Conservation (phyloP, 2,113 vertebrate species). For the Cardinalis cardinalis region DNA sequence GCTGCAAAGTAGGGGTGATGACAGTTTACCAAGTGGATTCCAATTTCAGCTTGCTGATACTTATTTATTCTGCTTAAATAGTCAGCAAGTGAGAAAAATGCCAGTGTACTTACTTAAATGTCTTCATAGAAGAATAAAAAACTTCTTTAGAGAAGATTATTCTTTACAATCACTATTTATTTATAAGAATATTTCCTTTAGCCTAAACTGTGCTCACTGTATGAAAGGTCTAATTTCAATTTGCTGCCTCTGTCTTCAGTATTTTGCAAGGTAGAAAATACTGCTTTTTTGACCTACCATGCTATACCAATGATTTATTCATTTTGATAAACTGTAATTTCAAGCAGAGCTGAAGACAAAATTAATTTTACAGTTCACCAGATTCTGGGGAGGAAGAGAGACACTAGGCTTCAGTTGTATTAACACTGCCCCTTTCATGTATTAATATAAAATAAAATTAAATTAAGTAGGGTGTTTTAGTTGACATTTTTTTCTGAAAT, state of each 20-base stretch:
- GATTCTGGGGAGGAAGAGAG: not conserved
- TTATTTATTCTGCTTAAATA: not conserved
- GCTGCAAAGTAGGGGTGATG: not conserved
- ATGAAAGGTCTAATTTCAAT: not conserved
- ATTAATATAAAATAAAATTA: not conserved
- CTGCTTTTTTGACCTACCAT: not conserved
- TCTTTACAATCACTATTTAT: not conserved
- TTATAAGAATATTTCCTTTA: not conserved
- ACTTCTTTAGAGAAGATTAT: not conserved
- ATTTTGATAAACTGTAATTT: conserved; percentile 3
- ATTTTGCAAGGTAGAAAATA: not conserved
- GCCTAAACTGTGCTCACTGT: not conserved
- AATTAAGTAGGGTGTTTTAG: not conserved
- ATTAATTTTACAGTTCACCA: conserved; percentile 39
- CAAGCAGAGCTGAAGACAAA: not conserved
- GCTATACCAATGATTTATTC: not conserved
- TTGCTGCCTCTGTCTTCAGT: not conserved
- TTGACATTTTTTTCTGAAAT: not conserved
- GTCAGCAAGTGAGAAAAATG: not conserved
- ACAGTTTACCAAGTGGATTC: not conserved
- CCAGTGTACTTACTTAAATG: not conserved
- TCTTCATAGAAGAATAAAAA: not conserved
- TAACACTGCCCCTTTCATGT: not conserved
- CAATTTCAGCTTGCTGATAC: not conserved
- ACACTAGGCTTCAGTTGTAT: conserved; percentile 27